Evolutionary conservation across 2,888 invertebrate genomes (phyloP).

Genomic region (Aquatica leii): DNA sequence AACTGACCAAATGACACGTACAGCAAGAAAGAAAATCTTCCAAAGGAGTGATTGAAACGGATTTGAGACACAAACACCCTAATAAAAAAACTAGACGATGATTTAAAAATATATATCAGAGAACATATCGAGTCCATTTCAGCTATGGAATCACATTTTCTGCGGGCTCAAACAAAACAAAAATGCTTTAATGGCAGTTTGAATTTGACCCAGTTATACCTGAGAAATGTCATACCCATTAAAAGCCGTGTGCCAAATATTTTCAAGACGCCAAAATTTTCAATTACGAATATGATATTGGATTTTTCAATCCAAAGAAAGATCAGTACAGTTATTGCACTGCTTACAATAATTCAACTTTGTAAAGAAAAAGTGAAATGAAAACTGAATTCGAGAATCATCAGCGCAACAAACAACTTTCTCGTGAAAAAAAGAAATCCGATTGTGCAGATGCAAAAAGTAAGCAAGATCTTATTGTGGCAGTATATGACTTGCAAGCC

Average conservation of each 20-base stretch:
- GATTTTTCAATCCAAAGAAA: slow-evolving; percentile 20
- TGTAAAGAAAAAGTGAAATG: slow-evolving; percentile 11
- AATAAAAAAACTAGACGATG: too few relatives aligned
- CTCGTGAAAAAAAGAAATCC: slow-evolving; percentile 12
- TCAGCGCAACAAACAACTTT: slow-evolving; percentile 2
- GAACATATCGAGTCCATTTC: slow-evolving; percentile 5
- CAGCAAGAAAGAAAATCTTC: not conserved
- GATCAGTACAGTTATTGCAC: slow-evolving; percentile 14
- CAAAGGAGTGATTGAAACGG: not conserved
- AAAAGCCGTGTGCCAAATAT: not conserved
- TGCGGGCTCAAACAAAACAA: not conserved
- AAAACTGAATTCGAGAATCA: slow-evolving; percentile 1
- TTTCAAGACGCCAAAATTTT: slow-evolving; percentile 1
- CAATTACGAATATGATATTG: not conserved
- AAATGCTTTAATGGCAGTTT: slow-evolving; percentile 1
- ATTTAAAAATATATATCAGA: not conserved
- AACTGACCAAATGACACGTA: not conserved
- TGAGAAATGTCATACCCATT: not conserved
- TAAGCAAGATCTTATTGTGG: slow-evolving; percentile 5
- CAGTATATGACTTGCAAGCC: slow-evolving; percentile 19
- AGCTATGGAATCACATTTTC: slow-evolving; percentile 1
- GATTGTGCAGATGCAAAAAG: not conserved
- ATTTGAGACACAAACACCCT: too few relatives aligned
- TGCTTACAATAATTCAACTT: slow-evolving; percentile 6
- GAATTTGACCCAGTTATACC: not conserved